phyloP scores from a whole-genome alignment of 2,888 invertebrate genomes.

The Aromia moschata region DNA sequence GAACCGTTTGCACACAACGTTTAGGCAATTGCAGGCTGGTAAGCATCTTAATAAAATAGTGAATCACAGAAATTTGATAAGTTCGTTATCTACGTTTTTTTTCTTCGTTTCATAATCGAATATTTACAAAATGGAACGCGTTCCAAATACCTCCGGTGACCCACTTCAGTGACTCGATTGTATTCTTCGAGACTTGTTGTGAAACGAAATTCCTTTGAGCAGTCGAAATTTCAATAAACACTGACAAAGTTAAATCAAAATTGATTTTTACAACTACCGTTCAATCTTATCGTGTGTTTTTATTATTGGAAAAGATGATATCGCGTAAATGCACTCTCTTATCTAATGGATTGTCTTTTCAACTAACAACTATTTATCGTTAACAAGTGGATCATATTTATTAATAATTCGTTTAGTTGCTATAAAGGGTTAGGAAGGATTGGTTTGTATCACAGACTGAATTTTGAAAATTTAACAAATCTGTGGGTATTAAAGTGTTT shows the following conservation, averaged over 20 bases:
- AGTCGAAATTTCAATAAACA: not conserved
- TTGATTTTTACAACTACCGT: not conserved
- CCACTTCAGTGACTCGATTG: not conserved
- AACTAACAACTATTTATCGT: not conserved
- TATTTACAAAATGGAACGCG: not conserved
- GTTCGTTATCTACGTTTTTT: not conserved
- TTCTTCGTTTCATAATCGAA: not conserved
- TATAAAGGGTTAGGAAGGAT: not conserved
- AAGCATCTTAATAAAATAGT: no score
- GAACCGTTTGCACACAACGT: no score
- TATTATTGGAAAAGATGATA: not conserved
- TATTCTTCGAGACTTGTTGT: not conserved
- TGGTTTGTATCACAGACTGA: no score
- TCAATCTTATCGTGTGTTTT: not conserved
- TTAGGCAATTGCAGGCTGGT: no score
- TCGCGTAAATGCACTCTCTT: not conserved
- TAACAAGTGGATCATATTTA: not conserved
- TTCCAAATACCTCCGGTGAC: slow-evolving; percentile 1
- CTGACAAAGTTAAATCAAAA: not conserved
- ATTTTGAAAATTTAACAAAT: no score
- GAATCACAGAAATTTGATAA: no score
- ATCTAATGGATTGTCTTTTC: not conserved
- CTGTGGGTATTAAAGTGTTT: no score
- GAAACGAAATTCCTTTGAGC: not conserved
- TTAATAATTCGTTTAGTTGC: not conserved